Evolutionary conservation across 1,140 invertebrate genomes (phyloP).

Genomic region (Camponotus pennsylvanicus): DNA sequence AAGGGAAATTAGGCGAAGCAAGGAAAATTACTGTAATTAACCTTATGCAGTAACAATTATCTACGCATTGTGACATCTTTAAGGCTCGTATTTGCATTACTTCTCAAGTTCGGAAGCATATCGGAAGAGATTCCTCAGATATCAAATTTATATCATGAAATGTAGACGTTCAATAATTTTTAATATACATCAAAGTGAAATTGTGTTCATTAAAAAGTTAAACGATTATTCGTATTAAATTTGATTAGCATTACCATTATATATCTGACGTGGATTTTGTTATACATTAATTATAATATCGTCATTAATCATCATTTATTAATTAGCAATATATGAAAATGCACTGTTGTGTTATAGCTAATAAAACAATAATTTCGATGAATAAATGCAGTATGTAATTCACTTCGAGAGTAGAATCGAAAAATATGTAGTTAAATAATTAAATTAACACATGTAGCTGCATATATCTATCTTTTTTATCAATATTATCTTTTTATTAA

Average conservation of each 20-base stretch:
- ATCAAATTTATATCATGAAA: slow-evolving; percentile 4
- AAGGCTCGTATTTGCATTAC: slow-evolving; percentile 26
- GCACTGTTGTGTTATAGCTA: not conserved
- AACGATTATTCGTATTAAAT: not conserved
- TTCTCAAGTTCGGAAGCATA: slow-evolving; percentile 3
- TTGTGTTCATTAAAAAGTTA: not conserved
- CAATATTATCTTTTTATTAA: too few relatives aligned
- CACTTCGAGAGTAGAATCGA: too few relatives aligned
- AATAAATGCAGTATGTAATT: not conserved
- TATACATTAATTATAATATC: too few relatives aligned
- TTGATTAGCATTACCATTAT: too few relatives aligned
- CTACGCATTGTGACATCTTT: slow-evolving; percentile 49
- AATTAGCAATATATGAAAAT: not conserved
- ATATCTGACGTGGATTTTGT: too few relatives aligned
- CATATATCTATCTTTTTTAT: too few relatives aligned
- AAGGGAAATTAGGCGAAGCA: slow-evolving; percentile 49
- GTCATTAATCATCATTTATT: too few relatives aligned
- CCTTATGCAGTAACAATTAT: slow-evolving; percentile 67
- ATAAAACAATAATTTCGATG: not conserved
- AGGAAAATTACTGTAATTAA: slow-evolving; percentile 72
- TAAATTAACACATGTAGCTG: too few relatives aligned
- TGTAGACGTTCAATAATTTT: not conserved
- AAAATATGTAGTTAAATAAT: too few relatives aligned
- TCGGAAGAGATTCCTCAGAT: not conserved
- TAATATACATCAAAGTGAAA: not conserved